Percentiles rank a stretch among this genome's conserved stretches.
Evolutionary conservation across 2,113 vertebrate genomes (phyloP).

Genomic region (Erpornis zantholeuca): DNA sequence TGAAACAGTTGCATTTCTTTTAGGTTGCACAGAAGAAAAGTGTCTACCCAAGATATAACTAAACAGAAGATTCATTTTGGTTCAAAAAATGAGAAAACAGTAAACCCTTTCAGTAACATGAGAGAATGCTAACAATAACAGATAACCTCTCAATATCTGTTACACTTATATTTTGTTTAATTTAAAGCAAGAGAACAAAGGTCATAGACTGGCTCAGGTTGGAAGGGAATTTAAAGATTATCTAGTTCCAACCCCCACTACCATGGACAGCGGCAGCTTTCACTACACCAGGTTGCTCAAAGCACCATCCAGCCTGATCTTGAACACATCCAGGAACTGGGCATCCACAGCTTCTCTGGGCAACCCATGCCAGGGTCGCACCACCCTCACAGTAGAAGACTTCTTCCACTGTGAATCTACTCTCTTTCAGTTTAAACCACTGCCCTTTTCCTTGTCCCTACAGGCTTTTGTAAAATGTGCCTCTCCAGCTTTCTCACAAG

Average conservation of each 20-base stretch:
- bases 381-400: not conserved
- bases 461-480: not conserved
- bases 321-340: not conserved
- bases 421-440: not conserved
- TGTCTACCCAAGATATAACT: not conserved
- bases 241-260: accelerated
- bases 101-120: not conserved
- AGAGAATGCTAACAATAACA: not conserved
- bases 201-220: not conserved
- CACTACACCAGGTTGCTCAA: not conserved
- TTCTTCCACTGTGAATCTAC: not conserved
- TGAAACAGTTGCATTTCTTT: not conserved
- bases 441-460: not conserved
- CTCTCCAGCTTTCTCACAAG: not conserved
- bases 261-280: not conserved
- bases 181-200: not conserved
- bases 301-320: not conserved
- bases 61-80: not conserved
- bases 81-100: not conserved
- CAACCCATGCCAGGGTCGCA: not conserved
- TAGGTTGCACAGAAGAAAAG: not conserved
- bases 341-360: not conserved
- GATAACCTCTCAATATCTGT: not conserved
- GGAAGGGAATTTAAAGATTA: not conserved
- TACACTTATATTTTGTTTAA: not conserved